A percentile compares a stretch with the other conserved stretches of the same genome.
These are phyloP conservation scores for Euwallacea fornicatus DNA, from an alignment of 1,140 invertebrate species.

Conservation along the genomic window DNA sequence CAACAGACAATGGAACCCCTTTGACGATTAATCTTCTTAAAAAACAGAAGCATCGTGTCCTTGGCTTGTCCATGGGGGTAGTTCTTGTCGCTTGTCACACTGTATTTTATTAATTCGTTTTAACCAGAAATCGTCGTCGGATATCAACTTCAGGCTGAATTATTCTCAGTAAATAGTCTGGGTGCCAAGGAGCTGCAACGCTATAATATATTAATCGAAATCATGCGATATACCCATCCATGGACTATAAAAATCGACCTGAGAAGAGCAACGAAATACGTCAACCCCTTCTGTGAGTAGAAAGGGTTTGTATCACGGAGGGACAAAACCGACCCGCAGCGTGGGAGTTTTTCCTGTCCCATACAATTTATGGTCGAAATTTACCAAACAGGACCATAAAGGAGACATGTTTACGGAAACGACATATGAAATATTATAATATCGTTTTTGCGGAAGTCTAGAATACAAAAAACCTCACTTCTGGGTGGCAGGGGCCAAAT, in stretches of 20 bases:
- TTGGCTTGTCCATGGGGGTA: constrained; percentile 29
- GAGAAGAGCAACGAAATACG: constrained; percentile 12
- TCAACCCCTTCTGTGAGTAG: constrained; percentile 14
- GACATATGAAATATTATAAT: constrained; percentile 35
- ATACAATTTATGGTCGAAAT: constrained; percentile 29
- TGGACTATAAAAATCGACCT: neutral
- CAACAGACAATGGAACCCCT: constrained; percentile 20
- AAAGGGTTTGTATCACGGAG: constrained; percentile 25
- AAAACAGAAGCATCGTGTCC: constrained; percentile 34
- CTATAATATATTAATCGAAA: too few relatives aligned
- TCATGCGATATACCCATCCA: neutral
- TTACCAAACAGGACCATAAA: constrained; percentile 17
- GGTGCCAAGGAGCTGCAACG: too few relatives aligned
- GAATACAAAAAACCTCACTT: neutral
- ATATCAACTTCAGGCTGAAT: too few relatives aligned
- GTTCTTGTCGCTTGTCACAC: constrained; percentile 25
- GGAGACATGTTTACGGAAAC: constrained; percentile 33
- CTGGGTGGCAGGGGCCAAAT: constrained; percentile 10
- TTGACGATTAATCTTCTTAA: constrained; percentile 34
- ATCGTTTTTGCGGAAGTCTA: constrained; percentile 27
- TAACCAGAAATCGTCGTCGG: neutral
- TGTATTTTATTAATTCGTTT: constrained; percentile 8
- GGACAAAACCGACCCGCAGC: constrained; percentile 27
- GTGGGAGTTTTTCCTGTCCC: constrained; percentile 35
- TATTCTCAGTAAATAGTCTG: too few relatives aligned